A percentile compares a stretch with the other conserved stretches of the same genome.
Evolutionary conservation across 2,113 vertebrate genomes (phyloP).

Genomic region (Gallinago undulata): DNA sequence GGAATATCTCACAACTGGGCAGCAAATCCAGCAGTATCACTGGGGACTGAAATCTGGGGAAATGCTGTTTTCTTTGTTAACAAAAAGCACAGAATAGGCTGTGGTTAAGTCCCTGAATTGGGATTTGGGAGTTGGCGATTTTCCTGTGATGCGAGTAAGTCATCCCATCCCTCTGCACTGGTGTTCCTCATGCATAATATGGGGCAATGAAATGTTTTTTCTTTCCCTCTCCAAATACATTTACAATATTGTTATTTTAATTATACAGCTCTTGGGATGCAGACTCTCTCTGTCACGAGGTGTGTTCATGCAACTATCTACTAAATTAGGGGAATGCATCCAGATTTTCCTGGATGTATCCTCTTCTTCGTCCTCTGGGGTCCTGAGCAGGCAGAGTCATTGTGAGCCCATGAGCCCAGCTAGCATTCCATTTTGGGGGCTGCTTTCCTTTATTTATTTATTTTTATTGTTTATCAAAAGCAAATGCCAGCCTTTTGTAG

Average conservation of each 20-base stretch:
- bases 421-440: accelerated
- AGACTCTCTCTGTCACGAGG: not conserved
- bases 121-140: slow-evolving; percentile 5
- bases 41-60: not conserved
- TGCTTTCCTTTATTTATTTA: not conserved
- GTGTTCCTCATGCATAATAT: not conserved
- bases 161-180: not conserved
- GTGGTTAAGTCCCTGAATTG: not conserved
- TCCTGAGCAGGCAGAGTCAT: not conserved
- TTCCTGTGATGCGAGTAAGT: not conserved
- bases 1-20: not conserved
- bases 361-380: not conserved
- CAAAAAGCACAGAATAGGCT: not conserved
- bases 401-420: not conserved
- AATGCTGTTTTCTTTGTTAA: slow-evolving; percentile 45
- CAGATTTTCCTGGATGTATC: not conserved
- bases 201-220: not conserved
- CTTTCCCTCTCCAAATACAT: not conserved
- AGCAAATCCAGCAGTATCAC: not conserved
- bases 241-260: not conserved
- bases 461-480: not conserved
- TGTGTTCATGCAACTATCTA: not conserved
- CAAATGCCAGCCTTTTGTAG: not conserved
- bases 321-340: not conserved
- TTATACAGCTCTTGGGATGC: not conserved